Evolutionary conservation across 2,113 vertebrate genomes (phyloP), one percentile per base, ranked within the genome.

Genomic region (Dunckerocampus dactyliophorus): DNA sequence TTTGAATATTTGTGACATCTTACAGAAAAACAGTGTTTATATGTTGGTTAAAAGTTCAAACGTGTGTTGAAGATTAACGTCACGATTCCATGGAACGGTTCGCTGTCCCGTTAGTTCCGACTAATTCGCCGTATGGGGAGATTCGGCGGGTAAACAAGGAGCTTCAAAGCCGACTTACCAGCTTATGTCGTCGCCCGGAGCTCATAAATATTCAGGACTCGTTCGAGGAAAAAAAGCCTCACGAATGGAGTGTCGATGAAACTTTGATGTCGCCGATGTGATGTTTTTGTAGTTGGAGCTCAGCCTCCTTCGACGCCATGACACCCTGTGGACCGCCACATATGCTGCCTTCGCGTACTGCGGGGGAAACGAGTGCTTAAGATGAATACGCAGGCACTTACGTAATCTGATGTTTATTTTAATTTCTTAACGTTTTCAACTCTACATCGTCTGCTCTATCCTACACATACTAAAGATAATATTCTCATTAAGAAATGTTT

Each of bases 281-380:
- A 28, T 16, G 31, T 34, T 34, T 2, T 12, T 9, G 37, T 39
- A 9, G 39, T 43, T 4, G 39, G 39, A 14, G 39, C 39, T 34
- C 47, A 76, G 74, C 81, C 82, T 81, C 65, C 0, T 20, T 65
- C 78, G 67, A 72, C 87, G 88, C 86, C 88, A 89, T 89, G 81
- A 82, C 54, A 71, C 59, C 13, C 39, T 47, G 37, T 65, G 46
- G 0, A 15, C 37, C 61, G 63, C 37, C 42, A 47, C 3, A 1
- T 0, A 13, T 45, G 82, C 0, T 59, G 73, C 82, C 2, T 85
- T 88, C 81, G 83, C 0, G 68, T 3, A 6, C 48, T 13, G 62
- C 70, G 28, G 83, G 39, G 72, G 65, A 70, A 37, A 39, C 11
- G 5, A 37, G 4, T 3, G 6, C 53, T 19, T 34, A 1, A n/a